Evolutionary conservation across 2,797 vertebrate genomes (phyloP).

Genomic region (Spondyliosoma cantharus): DNA sequence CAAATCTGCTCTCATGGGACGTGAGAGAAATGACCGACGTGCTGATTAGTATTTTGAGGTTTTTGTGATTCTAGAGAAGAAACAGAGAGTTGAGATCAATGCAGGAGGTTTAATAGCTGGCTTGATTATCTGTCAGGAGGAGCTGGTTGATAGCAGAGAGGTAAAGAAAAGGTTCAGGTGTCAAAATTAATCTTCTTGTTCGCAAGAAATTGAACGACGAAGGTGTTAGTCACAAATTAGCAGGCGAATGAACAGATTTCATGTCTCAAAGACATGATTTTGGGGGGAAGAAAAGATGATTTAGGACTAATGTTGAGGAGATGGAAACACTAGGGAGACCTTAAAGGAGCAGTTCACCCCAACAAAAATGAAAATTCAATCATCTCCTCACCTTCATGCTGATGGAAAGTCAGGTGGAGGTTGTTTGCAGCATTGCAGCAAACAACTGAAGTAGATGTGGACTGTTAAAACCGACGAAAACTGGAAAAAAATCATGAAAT

Average conservation of each 20-base stretch:
- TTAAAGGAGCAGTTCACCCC: too few relatives aligned
- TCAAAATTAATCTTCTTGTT: background rate
- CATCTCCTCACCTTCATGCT: too few relatives aligned
- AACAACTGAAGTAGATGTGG: too few relatives aligned
- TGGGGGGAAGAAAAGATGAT: background rate
- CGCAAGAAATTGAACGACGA: background rate
- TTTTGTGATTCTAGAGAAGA: background rate
- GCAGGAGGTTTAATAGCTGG: background rate
- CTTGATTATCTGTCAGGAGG: background rate
- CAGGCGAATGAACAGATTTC: background rate
- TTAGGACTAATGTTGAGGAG: too few relatives aligned
- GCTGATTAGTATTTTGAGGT: background rate
- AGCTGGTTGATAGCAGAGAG: too few relatives aligned
- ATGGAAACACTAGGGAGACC: too few relatives aligned
- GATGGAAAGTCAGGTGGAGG: too few relatives aligned
- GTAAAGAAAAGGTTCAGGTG: background rate
- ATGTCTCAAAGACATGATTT: background rate
- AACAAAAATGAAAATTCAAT: too few relatives aligned
- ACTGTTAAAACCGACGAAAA: too few relatives aligned
- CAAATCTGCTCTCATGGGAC: background rate
- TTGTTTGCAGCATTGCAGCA: too few relatives aligned
- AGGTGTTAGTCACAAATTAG: background rate
- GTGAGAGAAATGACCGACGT: too few relatives aligned
- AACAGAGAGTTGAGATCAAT: accelerated
- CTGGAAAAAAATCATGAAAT: too few relatives aligned